Conservation (phyloP, 1,140 invertebrate species). For the Chionoecetes opilio region DNA sequence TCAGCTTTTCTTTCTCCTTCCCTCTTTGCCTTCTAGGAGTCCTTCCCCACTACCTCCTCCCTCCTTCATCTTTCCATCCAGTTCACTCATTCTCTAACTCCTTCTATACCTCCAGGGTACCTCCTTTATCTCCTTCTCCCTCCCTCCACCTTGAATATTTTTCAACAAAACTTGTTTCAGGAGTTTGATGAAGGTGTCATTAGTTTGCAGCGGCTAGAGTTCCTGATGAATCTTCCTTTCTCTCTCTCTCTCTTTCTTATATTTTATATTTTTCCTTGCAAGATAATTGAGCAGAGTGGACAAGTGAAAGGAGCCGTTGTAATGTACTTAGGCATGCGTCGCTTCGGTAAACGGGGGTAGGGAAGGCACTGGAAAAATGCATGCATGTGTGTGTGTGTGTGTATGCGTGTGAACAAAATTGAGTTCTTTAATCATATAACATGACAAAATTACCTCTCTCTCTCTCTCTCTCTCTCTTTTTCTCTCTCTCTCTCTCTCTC, state of each 20-base stretch:
- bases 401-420: too few species aligned
- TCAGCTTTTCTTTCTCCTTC: not conserved
- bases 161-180: conserved; percentile 38
- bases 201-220: conserved; percentile 47
- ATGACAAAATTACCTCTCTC: not conserved
- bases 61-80: not conserved
- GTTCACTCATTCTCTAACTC: not conserved
- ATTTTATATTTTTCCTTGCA: not conserved
- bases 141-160: conserved; percentile 47
- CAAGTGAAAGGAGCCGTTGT: not conserved
- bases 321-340: too few species aligned
- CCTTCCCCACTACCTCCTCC: not conserved
- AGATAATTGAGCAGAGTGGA: conserved; percentile 42
- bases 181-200: conserved; percentile 61
- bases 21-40: not conserved
- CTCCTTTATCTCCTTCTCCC: not conserved
- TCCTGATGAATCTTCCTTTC: conserved; percentile 57
- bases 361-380: not conserved
- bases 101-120: not conserved
- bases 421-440: too few species aligned
- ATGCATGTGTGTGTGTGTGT: not conserved
- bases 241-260: too few species aligned
- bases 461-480: not conserved
- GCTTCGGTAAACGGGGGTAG: too few species aligned
- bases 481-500: conserved; percentile 13